These are phyloP conservation scores for Habrosyne pyritoides DNA, from an alignment of 2,888 invertebrate genomes.

Conservation along the genomic window DNA sequence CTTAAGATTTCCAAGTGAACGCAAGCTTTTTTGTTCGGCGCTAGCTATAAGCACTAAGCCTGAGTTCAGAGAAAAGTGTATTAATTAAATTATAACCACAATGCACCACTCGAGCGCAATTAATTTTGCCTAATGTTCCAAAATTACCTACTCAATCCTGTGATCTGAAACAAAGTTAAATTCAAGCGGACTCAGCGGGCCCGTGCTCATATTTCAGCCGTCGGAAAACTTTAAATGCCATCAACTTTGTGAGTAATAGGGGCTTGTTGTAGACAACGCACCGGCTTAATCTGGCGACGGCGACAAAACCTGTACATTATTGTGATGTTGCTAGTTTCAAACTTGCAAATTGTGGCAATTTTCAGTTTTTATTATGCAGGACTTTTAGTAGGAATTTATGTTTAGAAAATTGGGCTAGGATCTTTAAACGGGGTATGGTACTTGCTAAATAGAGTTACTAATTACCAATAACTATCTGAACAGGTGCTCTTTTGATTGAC, in stretches of 20 bases:
- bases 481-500: too few species aligned
- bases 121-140: conserved; percentile 5
- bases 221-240: conserved; percentile 62
- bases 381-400: background rate
- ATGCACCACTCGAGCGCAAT: background rate
- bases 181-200: conserved; percentile 31
- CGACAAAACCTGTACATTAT: conserved; percentile 57
- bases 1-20: too few species aligned
- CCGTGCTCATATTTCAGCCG: conserved; percentile 60
- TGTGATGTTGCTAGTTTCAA: conserved; percentile 45
- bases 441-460: too few species aligned
- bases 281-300: conserved; percentile 51
- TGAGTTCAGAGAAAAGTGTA: background rate
- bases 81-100: background rate
- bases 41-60: conserved; percentile 2
- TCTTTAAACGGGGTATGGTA: too few species aligned
- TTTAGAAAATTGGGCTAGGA: background rate
- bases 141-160: conserved; percentile 5
- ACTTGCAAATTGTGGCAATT: conserved; percentile 46
- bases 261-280: conserved; percentile 51
- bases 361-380: conserved; percentile 30
- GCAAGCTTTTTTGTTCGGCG: too few species aligned
- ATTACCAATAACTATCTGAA: too few species aligned
- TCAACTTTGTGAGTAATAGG: conserved; percentile 67
- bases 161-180: conserved; percentile 42